Conservation (phyloP, 2,113 vertebrate genomes). For the Mandrillus leucophaeus region DNA sequence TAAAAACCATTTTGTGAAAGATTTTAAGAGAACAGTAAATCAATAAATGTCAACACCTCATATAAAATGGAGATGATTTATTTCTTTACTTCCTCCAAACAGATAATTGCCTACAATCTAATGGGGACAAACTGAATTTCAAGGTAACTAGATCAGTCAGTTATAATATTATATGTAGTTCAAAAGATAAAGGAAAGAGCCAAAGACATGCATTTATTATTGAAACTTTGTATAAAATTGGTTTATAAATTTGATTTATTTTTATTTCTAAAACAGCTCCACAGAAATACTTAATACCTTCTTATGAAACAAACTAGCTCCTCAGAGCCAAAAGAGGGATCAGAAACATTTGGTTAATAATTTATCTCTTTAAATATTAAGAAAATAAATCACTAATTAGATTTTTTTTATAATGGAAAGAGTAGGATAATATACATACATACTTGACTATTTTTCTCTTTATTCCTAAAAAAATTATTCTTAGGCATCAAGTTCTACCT, state of each 20-base stretch:
- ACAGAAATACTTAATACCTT: neutral
- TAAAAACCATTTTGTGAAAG: conserved; percentile 66
- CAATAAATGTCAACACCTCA: conserved; percentile 75
- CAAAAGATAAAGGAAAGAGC: conserved; percentile 56
- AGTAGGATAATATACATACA: neutral
- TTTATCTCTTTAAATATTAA: neutral
- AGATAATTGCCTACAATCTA: conserved; percentile 74
- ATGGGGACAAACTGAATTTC: conserved; percentile 61
- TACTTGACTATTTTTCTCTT: neutral
- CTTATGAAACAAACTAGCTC: conserved; percentile 36
- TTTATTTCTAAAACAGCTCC: conserved; percentile 49
- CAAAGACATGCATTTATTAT: conserved; percentile 18
- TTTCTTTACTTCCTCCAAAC: conserved; percentile 68
- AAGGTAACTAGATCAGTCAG: conserved; percentile 63
- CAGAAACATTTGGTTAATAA: conserved; percentile 10
- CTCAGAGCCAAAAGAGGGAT: neutral
- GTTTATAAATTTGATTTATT: conserved; percentile 46
- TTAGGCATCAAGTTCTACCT: neutral
- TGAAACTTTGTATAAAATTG: conserved; percentile 28
- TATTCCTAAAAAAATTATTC: neutral
- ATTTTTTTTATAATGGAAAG: neutral
- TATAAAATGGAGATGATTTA: conserved; percentile 73
- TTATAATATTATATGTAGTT: conserved; percentile 41
- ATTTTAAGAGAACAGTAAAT: conserved; percentile 76
- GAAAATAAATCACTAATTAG: neutral